Evolutionary conservation across 1,140 invertebrate genomes (phyloP), one percentile per base, ranked within the genome.

Genomic region (Venturia canescens): DNA sequence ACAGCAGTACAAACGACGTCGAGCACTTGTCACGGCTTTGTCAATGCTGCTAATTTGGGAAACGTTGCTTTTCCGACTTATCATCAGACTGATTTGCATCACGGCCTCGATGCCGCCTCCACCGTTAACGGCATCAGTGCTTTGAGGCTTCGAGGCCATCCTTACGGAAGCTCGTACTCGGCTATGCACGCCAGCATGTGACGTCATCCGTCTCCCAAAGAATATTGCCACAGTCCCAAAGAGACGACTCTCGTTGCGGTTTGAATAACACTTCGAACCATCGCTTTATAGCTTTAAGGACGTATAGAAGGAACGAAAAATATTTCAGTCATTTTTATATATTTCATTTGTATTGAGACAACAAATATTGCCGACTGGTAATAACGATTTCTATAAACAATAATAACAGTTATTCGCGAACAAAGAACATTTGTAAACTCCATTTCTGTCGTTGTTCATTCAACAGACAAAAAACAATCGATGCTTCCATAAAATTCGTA

Each of bases 171-270:
- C 11, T 80, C 89, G 21, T 92, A 92, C 67, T 88, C 91, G 0
- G 88, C 90, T 0, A 92, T 92, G 91, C 91, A 92, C 78, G 91
- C 91, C 63, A 92, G 89, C 77, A 91, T 92, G 90, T 92, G 88
- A 91, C 83, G 71, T 15, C 23, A 15, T 18, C n/a, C 0, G 50
- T 53, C 5, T 18, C 16, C 18, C 13, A 60, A n/a, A 27, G 0
- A 53, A 53, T 53, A 53, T 60, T 76, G 18, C 27, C 34, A 70
- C 15, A 50, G 21, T 48, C 18, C 26, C 38, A 38, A 44, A 71
- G 34, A 71, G 15, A 44, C 31, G 16, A 67, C 11, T 78, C 31
- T 34, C 27, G 4, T 57, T 0, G 21, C 16, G n/a, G 21, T 57
- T 57, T 57, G 6, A 57, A 4, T 57, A 23, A 13, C 1, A 57